Percentiles rank a stretch among this genome's conserved stretches.
These are phyloP conservation scores for Apus apus DNA, from an alignment of 2,113 vertebrate species.

Conservation along the genomic window DNA sequence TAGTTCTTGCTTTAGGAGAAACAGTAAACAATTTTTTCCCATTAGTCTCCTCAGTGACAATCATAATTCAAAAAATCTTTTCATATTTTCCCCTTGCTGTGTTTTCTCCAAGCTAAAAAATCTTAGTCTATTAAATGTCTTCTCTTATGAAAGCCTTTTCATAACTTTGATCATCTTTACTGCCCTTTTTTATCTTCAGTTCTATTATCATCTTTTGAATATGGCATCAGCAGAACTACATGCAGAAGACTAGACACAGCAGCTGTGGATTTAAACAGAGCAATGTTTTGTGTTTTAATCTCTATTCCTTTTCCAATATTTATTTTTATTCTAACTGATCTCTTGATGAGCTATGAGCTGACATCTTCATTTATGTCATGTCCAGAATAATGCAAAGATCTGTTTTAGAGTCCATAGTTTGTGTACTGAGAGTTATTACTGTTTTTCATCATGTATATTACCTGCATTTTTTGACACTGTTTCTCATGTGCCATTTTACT, in stretches of 20 bases:
- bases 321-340: not conserved
- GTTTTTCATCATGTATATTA: not conserved
- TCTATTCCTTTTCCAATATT: not conserved
- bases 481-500: not conserved
- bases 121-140: slow-evolving; percentile 28
- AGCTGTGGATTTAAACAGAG: slow-evolving; percentile 8
- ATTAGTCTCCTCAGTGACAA: slow-evolving; percentile 3
- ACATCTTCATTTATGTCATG: not conserved
- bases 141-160: slow-evolving; percentile 12
- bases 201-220: slow-evolving; percentile 35
- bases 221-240: not conserved
- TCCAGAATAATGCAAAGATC: not conserved
- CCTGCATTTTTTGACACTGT: not conserved
- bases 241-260: not conserved
- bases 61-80: not conserved
- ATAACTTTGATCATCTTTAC: slow-evolving; percentile 39
- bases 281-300: not conserved
- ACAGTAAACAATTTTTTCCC: slow-evolving; percentile 6
- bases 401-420: not conserved
- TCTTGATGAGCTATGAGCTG: not conserved
- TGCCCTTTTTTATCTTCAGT: slow-evolving; percentile 10
- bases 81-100: slow-evolving; percentile 32
- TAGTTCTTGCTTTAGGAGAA: not conserved
- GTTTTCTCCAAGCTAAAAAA: slow-evolving; percentile 24
- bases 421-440: not conserved